These are phyloP conservation scores for Poicephalus gulielmi DNA, from an alignment of 2,113 vertebrate genomes.

Conservation along the genomic window DNA sequence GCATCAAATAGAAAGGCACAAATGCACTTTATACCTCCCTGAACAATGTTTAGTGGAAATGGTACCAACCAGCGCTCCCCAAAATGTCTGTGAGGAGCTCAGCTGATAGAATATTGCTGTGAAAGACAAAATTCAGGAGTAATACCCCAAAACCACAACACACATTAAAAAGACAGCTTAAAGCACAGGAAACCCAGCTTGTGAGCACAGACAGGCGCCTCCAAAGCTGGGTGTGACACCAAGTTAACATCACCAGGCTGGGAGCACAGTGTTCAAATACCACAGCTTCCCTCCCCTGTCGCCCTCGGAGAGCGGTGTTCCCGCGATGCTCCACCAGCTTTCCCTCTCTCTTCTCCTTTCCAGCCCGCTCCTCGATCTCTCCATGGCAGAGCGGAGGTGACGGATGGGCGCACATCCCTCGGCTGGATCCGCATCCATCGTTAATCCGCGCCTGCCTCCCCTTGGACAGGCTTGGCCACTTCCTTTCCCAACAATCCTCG, in stretches of 20 bases:
- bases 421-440: not conserved
- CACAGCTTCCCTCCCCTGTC: not conserved
- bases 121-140: not conserved
- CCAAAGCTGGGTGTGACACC: not conserved
- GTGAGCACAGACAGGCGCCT: not conserved
- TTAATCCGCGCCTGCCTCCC: conserved; percentile 42
- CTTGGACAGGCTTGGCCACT: conserved; percentile 10
- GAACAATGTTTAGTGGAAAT: not conserved
- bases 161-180: not conserved
- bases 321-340: not conserved
- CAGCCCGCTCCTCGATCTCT: not conserved
- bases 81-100: not conserved
- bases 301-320: not conserved
- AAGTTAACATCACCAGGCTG: not conserved
- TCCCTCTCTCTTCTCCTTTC: not conserved
- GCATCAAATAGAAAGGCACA: not conserved
- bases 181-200: not conserved
- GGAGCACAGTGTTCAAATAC: not conserved
- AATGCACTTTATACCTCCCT: not conserved
- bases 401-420: not conserved
- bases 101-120: not conserved
- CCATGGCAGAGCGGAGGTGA: not conserved
- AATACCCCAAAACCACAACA: not conserved
- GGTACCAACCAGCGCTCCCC: not conserved
- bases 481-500: not conserved